Percentiles rank a stretch among this genome's conserved stretches.
These are phyloP conservation scores for Drosophila teissieri DNA, from an alignment of 1,140 invertebrate species.

Conservation along the genomic window DNA sequence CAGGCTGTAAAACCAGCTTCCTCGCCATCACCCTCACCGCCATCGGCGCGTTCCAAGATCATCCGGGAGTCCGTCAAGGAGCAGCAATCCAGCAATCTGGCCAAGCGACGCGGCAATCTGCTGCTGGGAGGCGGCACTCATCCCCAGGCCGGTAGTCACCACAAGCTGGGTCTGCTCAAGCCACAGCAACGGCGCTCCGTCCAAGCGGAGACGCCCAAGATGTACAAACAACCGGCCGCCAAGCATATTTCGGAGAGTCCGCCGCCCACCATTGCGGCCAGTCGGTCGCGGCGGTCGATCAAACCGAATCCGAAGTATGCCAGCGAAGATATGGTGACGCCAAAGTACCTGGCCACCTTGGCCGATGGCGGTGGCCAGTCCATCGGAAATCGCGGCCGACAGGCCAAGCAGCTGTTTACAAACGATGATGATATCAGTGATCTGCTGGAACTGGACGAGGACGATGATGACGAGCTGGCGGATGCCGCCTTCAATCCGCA, in stretches of 20 bases:
- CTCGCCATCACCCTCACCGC: background rate
- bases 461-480: slow-evolving; percentile 58
- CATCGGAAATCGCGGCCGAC: slow-evolving; percentile 3
- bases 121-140: slow-evolving; percentile 5
- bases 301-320: slow-evolving; percentile 84
- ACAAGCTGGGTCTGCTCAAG: slow-evolving; percentile 5
- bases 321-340: slow-evolving; percentile 78
- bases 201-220: slow-evolving; percentile 41
- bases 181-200: slow-evolving; percentile 9
- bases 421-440: slow-evolving; percentile 29
- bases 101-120: slow-evolving; percentile 21
- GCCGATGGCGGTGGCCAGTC: slow-evolving; percentile 4
- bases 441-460: slow-evolving; percentile 51
- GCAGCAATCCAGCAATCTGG: slow-evolving; percentile 5
- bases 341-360: slow-evolving; percentile 63
- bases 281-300: slow-evolving; percentile 76
- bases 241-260: slow-evolving; percentile 28
- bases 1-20: background rate
- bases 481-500: slow-evolving; percentile 72
- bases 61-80: slow-evolving; percentile 4
- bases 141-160: background rate
- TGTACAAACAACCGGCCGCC: slow-evolving; percentile 54
- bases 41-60: slow-evolving; percentile 7
- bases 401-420: slow-evolving; percentile 43
- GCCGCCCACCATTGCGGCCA: slow-evolving; percentile 77